These are phyloP conservation scores for Platycheirus rosarum DNA, from an alignment of 2,888 invertebrate genomes.

Conservation along the genomic window DNA sequence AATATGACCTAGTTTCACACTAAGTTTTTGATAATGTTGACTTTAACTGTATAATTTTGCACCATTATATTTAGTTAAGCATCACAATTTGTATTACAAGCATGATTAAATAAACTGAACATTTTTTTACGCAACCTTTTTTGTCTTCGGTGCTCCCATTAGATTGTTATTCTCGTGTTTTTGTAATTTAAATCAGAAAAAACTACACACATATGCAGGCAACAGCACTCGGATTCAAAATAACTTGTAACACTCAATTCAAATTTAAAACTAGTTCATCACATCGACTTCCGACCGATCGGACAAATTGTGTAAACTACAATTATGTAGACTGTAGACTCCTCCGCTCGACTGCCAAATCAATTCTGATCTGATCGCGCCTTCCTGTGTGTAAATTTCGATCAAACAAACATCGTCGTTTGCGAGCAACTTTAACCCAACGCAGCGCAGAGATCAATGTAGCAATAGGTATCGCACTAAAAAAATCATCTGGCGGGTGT, in stretches of 20 bases:
- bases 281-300: slow-evolving; percentile 65
- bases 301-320: slow-evolving; percentile 26
- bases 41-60: too few relatives aligned
- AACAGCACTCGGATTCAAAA: slow-evolving; percentile 11
- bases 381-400: slow-evolving; percentile 30
- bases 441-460: slow-evolving; percentile 38
- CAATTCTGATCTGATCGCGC: slow-evolving; percentile 68
- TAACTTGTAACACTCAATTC: slow-evolving; percentile 40
- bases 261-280: slow-evolving; percentile 53
- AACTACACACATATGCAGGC: slow-evolving; percentile 6
- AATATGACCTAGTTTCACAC: too few relatives aligned
- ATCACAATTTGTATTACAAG: slow-evolving; percentile 6
- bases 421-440: neutral
- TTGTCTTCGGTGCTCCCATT: slow-evolving; percentile 71
- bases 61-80: neutral
- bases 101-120: too few relatives aligned
- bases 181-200: slow-evolving; percentile 10
- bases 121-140: slow-evolving; percentile 68
- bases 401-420: slow-evolving; percentile 39
- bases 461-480: slow-evolving; percentile 47
- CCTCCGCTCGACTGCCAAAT: slow-evolving; percentile 57
- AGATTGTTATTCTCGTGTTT: slow-evolving; percentile 3
- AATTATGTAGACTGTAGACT: too few relatives aligned
- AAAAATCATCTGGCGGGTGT: slow-evolving; percentile 9
- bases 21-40: too few relatives aligned